Base-by-base conservation (phyloP, 2,113 vertebrate genomes). In the Isichthys henryi region DNA sequence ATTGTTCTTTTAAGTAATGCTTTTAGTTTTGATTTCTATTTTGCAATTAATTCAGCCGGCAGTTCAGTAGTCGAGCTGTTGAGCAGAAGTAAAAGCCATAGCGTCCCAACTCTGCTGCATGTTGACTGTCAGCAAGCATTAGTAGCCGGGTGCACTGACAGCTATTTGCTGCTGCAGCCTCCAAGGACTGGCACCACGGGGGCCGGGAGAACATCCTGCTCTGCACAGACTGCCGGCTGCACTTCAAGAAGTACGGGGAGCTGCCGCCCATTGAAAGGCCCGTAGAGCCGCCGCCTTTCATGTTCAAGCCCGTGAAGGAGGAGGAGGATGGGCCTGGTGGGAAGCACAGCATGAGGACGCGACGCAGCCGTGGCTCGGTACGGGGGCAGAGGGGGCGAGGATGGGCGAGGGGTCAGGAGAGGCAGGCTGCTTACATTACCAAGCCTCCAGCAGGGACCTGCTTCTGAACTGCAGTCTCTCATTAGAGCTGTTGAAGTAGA, bases 281-380 rank as follows among this genome's bases (percentile, higher is more conserved):
- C 0, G 95, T 97, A 86, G 97, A 97, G 66, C 96, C 97, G 8
- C 97, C 97, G 0, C 95, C 98, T 1, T 99, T 99, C 94, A 97
- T 99, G 97, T 99, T 99, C 92, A 99, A 99, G 93, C 98, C 98
- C 9, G 98, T 99, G 91, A 99, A 98, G 94, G 98, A 98, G 93
- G 98, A 99, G 92, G 98, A 99, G 3, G 98, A 99, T 93, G 97
- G 96, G 89, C 96, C 97, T 92, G 96, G 96, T 9, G 96, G 96
- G 92, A 98, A 98, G 91, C 98, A 99, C 94, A 98, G 97, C 95
- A 99, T 99, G 98, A 99, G 98, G 97, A 99, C 98, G 5, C 94
- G 98, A 86, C 94, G 98, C 89, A 99, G 97, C 95, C 96, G 98
- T 92, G 97, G 97, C 95, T 97, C 98, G 95, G 98, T 99, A 95